Percentiles rank a stretch among this genome's conserved stretches.
Evolutionary conservation across 2,888 invertebrate genomes (phyloP).

Genomic region (Leucania comma): DNA sequence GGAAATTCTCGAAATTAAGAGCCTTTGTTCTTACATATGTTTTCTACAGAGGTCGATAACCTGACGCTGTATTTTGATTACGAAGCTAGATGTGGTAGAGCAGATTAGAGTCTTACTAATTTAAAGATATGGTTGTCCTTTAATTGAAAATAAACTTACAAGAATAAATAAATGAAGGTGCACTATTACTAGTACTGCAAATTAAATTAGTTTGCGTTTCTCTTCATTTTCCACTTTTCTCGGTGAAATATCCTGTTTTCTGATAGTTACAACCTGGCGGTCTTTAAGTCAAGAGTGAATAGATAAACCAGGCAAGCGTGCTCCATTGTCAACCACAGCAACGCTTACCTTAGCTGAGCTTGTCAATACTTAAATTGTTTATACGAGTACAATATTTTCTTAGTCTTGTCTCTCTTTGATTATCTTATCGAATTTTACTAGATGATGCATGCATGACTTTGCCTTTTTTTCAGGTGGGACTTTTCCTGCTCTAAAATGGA

Average conservation of each 20-base stretch:
- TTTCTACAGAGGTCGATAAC: conserved; percentile 7
- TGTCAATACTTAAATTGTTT: neutral
- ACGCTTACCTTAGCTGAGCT: too few species aligned
- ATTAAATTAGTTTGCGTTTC: neutral
- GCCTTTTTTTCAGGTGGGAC: too few species aligned
- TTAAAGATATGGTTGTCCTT: conserved; percentile 8
- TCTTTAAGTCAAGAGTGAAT: too few species aligned
- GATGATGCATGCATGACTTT: too few species aligned
- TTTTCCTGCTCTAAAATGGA: too few species aligned
- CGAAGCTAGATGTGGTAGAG: neutral
- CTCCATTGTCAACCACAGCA: too few species aligned
- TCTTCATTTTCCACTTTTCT: neutral
- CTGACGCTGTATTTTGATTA: conserved; percentile 5
- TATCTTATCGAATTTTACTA: too few species aligned
- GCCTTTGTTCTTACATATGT: neutral
- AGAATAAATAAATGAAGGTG: neutral
- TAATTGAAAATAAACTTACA: neutral
- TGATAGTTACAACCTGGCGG: too few species aligned
- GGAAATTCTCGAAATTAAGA: conserved; percentile 8
- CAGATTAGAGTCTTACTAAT: neutral
- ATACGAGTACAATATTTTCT: neutral
- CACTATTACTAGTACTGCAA: neutral
- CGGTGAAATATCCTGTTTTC: too few species aligned
- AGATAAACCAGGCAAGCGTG: too few species aligned
- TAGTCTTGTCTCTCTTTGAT: neutral